Conservation (phyloP, 2,888 invertebrate species). For the Lasioglossum calceatum region DNA sequence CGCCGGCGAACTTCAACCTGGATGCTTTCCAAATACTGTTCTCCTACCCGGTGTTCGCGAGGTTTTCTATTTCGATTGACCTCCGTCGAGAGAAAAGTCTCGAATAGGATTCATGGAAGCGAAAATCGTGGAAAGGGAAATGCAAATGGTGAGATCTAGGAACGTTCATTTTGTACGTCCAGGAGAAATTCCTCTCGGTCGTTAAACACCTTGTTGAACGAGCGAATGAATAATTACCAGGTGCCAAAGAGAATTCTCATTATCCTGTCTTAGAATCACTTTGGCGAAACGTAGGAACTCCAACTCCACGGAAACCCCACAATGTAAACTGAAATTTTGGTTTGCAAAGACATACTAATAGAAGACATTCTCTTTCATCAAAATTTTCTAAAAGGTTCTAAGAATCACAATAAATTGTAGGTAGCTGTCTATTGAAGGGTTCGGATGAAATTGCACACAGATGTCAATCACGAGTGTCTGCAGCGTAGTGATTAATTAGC, state of each 20-base stretch:
- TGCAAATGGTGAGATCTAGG: neutral
- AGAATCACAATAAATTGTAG: neutral
- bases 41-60: neutral
- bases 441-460: neutral
- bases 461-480: neutral
- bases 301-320: neutral
- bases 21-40: conserved; percentile 34
- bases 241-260: neutral
- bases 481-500: neutral
- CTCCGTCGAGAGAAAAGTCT: neutral
- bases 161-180: neutral
- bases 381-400: neutral
- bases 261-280: neutral
- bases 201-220: neutral
- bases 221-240: neutral
- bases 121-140: neutral
- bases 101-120: neutral
- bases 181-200: neutral
- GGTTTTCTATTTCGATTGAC: neutral
- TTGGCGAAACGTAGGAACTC: neutral
- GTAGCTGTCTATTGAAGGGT: neutral
- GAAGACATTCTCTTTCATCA: neutral
- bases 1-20: conserved; percentile 37
- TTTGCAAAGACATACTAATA: too few relatives aligned
- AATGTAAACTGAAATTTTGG: too few relatives aligned